Evolutionary conservation across 2,888 invertebrate species (phyloP), one percentile per base, ranked within the genome.

Genomic region (Tetrapedia diversipes): DNA sequence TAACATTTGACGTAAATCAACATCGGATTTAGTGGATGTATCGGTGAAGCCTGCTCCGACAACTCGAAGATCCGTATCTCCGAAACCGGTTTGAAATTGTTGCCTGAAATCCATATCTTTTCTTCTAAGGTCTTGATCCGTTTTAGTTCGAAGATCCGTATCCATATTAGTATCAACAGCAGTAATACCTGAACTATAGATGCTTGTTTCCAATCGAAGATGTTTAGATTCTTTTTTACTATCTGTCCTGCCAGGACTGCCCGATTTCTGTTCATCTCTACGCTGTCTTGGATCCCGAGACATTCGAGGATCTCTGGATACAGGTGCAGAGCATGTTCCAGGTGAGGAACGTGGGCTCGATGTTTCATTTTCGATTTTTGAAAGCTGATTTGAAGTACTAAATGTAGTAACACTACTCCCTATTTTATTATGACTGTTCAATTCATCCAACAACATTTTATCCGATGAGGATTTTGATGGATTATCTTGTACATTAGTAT

Each of bases 1-100:
- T 83, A 96, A 92, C 87, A 91, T 91, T 73, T 93, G 92, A 29
- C 97, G 94, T 79, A 97, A 93, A 92, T 97, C 97, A 41, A 96
- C 94, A 87, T 97, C 97, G 14, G 93, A 92, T 19, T 93, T 89
- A 0, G 84, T 83, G 2, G 87, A 85, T 0, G 85, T n/a, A 22
- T 89, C 86, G 1, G 86, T 80, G 4, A 85, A 80, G 49, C 84
- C 86, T 19, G 81, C 78, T 2, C 85, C 90, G 32, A 92, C 92
- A 84, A 94, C 92, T 56, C 95, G 92, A 66, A 95, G 92, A 90
- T 95, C 95, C 0, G 95, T 94, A 86, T 95, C 95, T 2, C 95
- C 95, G 84, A 94, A 94, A 32, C 92, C 87, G 0, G 84, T 83
- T 14, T 89, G 89, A 66, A 88, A 91, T 65, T 94, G 93, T 68